Evolutionary conservation across 2,797 vertebrate species (phyloP).

Genomic region (Sibirionetta formosa): DNA sequence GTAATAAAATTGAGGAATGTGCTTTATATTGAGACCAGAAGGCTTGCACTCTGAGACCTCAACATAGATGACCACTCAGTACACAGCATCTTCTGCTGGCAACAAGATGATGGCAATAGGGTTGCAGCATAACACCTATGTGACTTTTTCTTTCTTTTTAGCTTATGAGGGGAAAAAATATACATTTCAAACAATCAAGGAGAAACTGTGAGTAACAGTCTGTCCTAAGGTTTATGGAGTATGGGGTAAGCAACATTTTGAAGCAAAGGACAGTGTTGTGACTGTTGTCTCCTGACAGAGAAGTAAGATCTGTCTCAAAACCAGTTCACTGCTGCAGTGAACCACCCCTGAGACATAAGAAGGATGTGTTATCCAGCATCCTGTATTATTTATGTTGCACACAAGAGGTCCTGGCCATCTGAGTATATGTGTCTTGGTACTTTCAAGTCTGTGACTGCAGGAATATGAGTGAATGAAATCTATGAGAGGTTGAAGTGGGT

Average conservation of each 20-base stretch:
- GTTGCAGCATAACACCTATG: not conserved
- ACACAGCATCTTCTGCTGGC: not conserved
- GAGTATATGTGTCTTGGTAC: not conserved
- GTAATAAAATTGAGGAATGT: not conserved
- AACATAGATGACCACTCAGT: not conserved
- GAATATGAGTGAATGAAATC: not conserved
- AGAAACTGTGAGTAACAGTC: not conserved
- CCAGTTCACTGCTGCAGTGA: not conserved
- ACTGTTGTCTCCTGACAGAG: not conserved
- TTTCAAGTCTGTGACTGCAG: not conserved
- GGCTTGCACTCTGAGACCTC: not conserved
- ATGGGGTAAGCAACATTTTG: not conserved
- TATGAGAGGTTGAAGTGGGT: not conserved
- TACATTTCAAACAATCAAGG: not conserved
- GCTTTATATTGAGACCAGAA: not conserved
- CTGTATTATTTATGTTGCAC: not conserved
- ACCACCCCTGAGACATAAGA: fast-evolving
- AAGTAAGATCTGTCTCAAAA: not conserved
- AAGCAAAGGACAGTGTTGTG: not conserved
- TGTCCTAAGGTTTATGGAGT: not conserved
- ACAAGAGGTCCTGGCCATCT: not conserved
- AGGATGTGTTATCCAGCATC: not conserved
- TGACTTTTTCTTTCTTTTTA: not conserved
- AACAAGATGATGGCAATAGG: fast-evolving
- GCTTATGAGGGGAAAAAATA: not conserved